These are phyloP conservation scores for Calephelis nemesis DNA, from an alignment of 1,140 invertebrate genomes.

Conservation along the genomic window DNA sequence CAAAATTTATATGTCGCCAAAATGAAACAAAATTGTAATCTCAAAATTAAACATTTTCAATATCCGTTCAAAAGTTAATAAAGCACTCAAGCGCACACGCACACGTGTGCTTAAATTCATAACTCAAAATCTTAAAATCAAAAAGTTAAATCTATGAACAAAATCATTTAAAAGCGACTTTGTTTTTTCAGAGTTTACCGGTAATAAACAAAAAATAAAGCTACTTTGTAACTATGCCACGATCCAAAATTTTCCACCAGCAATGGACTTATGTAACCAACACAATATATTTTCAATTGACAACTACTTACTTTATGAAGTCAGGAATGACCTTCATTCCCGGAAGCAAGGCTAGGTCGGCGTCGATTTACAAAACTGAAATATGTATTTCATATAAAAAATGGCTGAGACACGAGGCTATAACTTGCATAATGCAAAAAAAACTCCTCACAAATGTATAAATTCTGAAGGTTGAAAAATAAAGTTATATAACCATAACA, in stretches of 20 bases:
- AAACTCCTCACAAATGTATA: slow-evolving; percentile 3
- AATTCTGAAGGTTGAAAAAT: slow-evolving; percentile 16
- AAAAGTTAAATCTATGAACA: too few relatives aligned
- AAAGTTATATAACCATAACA: slow-evolving; percentile 15
- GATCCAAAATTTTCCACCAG: slow-evolving; percentile 4
- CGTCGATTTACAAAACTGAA: slow-evolving; percentile 16
- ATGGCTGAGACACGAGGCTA: slow-evolving; percentile 2
- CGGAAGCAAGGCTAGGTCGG: slow-evolving; percentile 15
- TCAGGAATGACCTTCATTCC: slow-evolving; percentile 15
- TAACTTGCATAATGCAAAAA: slow-evolving; percentile 5
- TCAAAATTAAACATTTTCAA: too few relatives aligned
- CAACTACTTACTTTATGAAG: slow-evolving; percentile 3
- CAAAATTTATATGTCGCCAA: too few relatives aligned
- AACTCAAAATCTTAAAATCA: too few relatives aligned
- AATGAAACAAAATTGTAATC: too few relatives aligned
- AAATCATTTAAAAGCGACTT: too few relatives aligned
- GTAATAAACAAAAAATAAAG: too few relatives aligned
- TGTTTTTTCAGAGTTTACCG: too few relatives aligned
- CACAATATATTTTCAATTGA: slow-evolving; percentile 14
- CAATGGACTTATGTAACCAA: neutral
- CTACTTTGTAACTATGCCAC: neutral
- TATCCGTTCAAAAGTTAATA: too few relatives aligned
- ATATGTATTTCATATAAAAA: slow-evolving; percentile 17
- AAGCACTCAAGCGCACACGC: too few relatives aligned
- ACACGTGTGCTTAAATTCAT: too few relatives aligned